These are phyloP conservation scores for Protaetia brevitarsis DNA, from an alignment of 1,140 invertebrate species.

Conservation along the genomic window DNA sequence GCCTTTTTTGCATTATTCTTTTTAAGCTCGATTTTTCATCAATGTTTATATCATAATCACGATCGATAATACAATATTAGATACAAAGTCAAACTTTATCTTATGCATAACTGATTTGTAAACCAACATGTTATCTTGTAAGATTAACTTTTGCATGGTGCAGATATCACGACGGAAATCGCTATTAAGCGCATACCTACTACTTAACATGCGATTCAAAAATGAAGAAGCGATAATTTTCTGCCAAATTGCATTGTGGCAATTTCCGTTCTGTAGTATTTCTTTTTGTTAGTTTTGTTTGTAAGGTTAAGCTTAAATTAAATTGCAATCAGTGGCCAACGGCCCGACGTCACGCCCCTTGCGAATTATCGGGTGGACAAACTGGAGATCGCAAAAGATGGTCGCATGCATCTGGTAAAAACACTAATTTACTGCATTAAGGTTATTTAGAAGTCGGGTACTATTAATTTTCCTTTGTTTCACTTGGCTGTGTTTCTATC, in stretches of 20 bases:
- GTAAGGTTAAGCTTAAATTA: conserved; percentile 2
- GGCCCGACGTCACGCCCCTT: conserved; percentile 8
- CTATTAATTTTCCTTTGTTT: not conserved
- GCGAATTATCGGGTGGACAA: conserved; percentile 10
- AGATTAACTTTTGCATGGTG: too few species aligned
- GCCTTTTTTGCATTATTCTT: too few species aligned
- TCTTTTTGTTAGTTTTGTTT: conserved; percentile 4
- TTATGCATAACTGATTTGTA: too few species aligned
- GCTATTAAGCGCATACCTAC: not conserved
- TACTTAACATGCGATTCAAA: not conserved
- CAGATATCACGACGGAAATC: too few species aligned
- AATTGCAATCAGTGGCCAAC: conserved; percentile 3
- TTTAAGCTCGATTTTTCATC: too few species aligned
- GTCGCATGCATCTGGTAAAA: conserved; percentile 1
- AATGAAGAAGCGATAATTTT: conserved; percentile 13
- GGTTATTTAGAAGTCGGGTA: not conserved
- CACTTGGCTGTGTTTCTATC: too few species aligned
- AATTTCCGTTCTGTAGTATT: conserved; percentile 13
- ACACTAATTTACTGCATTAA: conserved; percentile 5
- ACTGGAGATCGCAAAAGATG: conserved; percentile 12
- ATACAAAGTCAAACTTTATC: too few species aligned
- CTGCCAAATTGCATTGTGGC: not conserved
- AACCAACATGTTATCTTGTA: too few species aligned
- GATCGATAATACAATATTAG: too few species aligned
- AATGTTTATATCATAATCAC: too few species aligned